These are phyloP conservation scores for Acanthis flammea DNA, from an alignment of 2,797 vertebrate genomes.

Conservation along the genomic window DNA sequence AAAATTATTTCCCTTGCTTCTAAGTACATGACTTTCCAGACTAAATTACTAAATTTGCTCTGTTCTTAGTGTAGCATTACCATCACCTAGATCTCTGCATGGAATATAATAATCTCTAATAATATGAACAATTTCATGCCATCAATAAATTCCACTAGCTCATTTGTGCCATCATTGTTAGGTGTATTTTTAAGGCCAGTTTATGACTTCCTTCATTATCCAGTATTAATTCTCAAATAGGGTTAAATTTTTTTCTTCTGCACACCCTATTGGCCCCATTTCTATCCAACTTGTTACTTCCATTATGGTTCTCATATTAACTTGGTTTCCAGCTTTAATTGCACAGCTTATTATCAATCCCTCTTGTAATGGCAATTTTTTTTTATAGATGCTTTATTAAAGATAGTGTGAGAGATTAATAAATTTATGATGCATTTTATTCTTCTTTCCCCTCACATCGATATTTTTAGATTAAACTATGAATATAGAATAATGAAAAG, in stretches of 20 bases:
- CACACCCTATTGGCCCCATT: neutral
- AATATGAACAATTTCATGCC: neutral
- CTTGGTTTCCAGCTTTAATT: neutral
- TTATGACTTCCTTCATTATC: neutral
- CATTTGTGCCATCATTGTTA: neutral
- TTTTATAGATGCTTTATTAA: slow-evolving; percentile 1
- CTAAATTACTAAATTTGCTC: neutral
- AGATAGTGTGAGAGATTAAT: neutral
- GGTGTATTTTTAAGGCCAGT: neutral
- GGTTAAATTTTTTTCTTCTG: neutral
- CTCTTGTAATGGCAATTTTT: neutral
- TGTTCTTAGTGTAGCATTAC: neutral
- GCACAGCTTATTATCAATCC: neutral
- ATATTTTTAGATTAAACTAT: slow-evolving; percentile 34
- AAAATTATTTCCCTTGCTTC: neutral
- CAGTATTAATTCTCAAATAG: neutral
- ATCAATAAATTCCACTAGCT: neutral
- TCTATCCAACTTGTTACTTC: neutral
- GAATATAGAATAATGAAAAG: slow-evolving; percentile 17
- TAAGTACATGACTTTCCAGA: neutral
- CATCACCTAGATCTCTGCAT: neutral
- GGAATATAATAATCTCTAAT: neutral
- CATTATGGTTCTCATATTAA: neutral
- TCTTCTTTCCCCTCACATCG: slow-evolving; percentile 2
- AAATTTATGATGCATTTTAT: slow-evolving; percentile 50